Percentiles rank a stretch among this genome's conserved stretches.
These are phyloP conservation scores for Rhagologus leucostigma DNA, from an alignment of 2,113 vertebrate genomes.

Conservation along the genomic window DNA sequence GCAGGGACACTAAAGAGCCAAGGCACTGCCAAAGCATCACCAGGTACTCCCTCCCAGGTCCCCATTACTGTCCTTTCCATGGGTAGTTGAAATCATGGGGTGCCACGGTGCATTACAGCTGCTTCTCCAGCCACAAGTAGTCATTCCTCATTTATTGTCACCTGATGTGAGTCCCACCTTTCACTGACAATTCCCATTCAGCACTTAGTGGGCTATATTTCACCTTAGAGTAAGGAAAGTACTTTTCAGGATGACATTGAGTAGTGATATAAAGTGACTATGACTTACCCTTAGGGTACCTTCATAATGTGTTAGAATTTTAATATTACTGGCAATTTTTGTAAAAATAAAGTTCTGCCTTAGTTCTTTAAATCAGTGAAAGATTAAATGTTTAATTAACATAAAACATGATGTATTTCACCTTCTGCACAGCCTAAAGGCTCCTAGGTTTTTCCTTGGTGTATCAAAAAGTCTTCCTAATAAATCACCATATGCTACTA, in stretches of 20 bases:
- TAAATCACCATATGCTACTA: background rate
- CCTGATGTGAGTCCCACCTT: background rate
- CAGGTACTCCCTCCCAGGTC: accelerated
- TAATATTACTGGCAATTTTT: background rate
- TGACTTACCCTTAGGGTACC: background rate
- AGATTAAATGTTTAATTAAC: background rate
- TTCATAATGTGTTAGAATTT: background rate
- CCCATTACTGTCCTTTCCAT: accelerated
- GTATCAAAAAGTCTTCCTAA: background rate
- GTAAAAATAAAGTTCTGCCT: background rate
- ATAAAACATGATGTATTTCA: background rate
- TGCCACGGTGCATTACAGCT: background rate
- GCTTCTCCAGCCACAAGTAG: background rate
- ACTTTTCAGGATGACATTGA: background rate
- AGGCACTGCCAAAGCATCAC: background rate
- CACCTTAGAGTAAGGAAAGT: background rate
- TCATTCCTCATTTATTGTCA: background rate
- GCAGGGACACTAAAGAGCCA: background rate
- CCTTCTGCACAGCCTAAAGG: background rate
- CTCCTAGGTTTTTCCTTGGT: background rate
- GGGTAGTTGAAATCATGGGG: accelerated
- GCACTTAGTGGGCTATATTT: background rate
- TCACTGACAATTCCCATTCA: background rate
- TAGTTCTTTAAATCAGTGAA: background rate
- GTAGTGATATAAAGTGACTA: background rate